A percentile compares a stretch with the other conserved stretches of the same genome.
Evolutionary conservation across 2,113 vertebrate species (phyloP).

Genomic region (Catagonus wagneri): DNA sequence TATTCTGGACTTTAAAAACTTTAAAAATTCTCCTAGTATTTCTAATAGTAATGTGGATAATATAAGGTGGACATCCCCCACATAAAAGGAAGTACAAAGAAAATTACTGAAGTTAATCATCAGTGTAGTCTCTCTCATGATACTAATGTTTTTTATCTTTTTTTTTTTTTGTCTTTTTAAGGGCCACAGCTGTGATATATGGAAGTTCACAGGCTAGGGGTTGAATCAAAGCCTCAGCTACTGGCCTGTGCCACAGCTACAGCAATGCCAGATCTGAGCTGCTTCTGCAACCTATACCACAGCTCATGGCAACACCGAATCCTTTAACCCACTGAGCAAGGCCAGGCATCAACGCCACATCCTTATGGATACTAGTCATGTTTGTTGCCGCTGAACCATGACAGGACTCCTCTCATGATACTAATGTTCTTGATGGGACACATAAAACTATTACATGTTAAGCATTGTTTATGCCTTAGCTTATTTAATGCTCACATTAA

Average conservation of each 20-base stretch:
- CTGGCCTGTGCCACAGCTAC: too few relatives aligned
- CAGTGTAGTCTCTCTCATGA: neutral
- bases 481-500: neutral
- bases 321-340: too few relatives aligned
- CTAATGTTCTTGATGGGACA: neutral
- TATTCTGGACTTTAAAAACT: neutral
- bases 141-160: neutral
- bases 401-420: neutral
- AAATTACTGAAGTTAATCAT: neutral
- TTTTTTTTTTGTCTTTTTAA: too few relatives aligned
- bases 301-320: too few relatives aligned
- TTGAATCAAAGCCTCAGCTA: too few relatives aligned
- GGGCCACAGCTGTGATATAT: too few relatives aligned
- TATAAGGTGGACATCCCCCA: neutral
- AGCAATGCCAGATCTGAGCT: too few relatives aligned
- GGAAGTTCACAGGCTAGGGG: too few relatives aligned
- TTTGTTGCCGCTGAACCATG: too few relatives aligned
- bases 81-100: neutral
- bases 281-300: too few relatives aligned
- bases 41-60: neutral
- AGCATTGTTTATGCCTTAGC: neutral
- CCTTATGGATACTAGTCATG: too few relatives aligned
- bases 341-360: too few relatives aligned
- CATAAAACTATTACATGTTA: neutral
- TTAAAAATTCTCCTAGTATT: neutral